Base-by-base conservation (phyloP, 2,888 invertebrate species). In the Diabrotica balteata region DNA sequence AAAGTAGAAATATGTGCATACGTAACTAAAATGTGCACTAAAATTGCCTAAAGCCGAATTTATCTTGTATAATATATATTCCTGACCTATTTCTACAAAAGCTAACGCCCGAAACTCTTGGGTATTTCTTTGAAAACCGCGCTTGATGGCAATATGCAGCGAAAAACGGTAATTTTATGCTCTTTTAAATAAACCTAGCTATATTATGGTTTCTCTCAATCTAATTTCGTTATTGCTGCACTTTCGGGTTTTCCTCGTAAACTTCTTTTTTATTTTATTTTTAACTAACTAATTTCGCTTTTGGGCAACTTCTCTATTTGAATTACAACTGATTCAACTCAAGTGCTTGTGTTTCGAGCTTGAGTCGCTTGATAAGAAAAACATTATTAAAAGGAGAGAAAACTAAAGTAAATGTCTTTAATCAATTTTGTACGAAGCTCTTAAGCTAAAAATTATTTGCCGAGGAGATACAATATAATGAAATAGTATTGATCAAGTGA, bases 121-220 rank as follows among this genome's bases (percentile, higher is more conserved):
- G 53, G 32, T 46, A 46, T 62, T 62, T 62, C 61, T 54, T 51
- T 46, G 49, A 63, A 63, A 63, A 46, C 32, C 63, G 42, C 54
- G 55, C 11, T 55, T 55, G 63, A 63, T 63, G 46, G 63, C 42
- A 55, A 63, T 55, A 47, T 63, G 54, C 63, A 55, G 43, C 63
- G 54, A 43, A 55, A 42, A 55, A 8, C 10, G 43, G 63, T 11
- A 54, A 62, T 54, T 54, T 45, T 42, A 63, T 63, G 55, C 49
- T 10, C 9, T 63, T 44, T 52, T 11, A 60, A 63, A 63, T 63
- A 49, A 63, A 63, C 54, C 55, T 8, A 8, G 55, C 32, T 9
- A 17, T 52, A 22, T 52, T 52, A 52, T 52, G 52, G 52, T 52
- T 52, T 22, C 52, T 7, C 22, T 11, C 52, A 17, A 52, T 52